phyloP scores from a whole-genome alignment of 2,888 invertebrate species.

The Brenthis hecate region DNA sequence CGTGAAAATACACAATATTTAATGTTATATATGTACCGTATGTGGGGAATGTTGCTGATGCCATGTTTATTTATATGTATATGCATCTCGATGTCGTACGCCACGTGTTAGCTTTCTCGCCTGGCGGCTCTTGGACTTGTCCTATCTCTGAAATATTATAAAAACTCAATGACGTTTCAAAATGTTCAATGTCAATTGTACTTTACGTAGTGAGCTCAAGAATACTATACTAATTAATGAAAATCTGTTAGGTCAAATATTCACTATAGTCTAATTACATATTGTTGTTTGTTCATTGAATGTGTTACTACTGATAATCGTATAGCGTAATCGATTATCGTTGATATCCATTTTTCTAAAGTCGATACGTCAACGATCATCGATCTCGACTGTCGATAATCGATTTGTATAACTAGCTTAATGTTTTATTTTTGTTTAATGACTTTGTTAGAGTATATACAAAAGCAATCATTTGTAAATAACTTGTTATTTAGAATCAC shows the following conservation, averaged over 20 bases:
- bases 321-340: not conserved
- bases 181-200: slow-evolving; percentile 8
- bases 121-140: no score
- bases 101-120: no score
- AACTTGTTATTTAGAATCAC: not conserved
- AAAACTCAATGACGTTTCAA: no score
- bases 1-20: no score
- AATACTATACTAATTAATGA: not conserved
- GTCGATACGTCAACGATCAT: not conserved
- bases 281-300: not conserved
- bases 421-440: not conserved
- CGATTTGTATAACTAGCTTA: slow-evolving; percentile 1
- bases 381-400: not conserved
- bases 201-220: not conserved
- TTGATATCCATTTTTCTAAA: not conserved
- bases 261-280: slow-evolving; percentile 10
- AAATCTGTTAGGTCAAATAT: not conserved
- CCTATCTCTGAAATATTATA: no score
- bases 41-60: no score
- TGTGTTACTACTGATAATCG: no score
- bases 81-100: no score
- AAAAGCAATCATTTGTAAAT: slow-evolving; percentile 1
- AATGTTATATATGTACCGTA: no score
- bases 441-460: not conserved
- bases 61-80: no score